Conservation (phyloP, 2,797 vertebrate species). For the Clarias platycephalus region DNA sequence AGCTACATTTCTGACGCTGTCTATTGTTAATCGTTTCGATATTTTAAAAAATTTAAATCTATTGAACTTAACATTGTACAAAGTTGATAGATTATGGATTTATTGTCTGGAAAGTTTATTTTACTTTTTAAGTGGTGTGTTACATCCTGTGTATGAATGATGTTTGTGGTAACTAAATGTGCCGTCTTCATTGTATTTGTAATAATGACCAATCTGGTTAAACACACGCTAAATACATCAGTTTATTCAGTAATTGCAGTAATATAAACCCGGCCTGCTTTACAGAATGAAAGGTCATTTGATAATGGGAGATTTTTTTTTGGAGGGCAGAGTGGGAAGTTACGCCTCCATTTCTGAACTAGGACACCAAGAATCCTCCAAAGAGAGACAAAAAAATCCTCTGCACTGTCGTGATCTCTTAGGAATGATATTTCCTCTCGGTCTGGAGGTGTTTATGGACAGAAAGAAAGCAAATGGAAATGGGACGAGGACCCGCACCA, state of each 20-base stretch:
- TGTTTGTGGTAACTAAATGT: not conserved
- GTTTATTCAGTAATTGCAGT: not conserved
- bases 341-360: not conserved
- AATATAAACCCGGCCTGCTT: not conserved
- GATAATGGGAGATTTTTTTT: not conserved
- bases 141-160: not conserved
- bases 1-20: not conserved
- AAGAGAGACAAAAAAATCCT: not conserved
- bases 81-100: not conserved
- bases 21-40: not conserved
- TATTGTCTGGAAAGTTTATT: not conserved
- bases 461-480: not conserved
- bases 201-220: not conserved
- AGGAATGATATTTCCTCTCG: not conserved
- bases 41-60: too few species aligned
- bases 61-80: not conserved
- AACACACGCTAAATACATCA: not conserved
- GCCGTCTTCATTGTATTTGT: not conserved
- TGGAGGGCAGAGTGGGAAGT: not conserved
- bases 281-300: not conserved
- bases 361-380: not conserved
- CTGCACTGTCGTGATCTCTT: not conserved
- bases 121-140: not conserved
- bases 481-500: not conserved
- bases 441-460: not conserved